Evolutionary conservation across 2,113 vertebrate species (phyloP).

Genomic region (Clupea harengus): DNA sequence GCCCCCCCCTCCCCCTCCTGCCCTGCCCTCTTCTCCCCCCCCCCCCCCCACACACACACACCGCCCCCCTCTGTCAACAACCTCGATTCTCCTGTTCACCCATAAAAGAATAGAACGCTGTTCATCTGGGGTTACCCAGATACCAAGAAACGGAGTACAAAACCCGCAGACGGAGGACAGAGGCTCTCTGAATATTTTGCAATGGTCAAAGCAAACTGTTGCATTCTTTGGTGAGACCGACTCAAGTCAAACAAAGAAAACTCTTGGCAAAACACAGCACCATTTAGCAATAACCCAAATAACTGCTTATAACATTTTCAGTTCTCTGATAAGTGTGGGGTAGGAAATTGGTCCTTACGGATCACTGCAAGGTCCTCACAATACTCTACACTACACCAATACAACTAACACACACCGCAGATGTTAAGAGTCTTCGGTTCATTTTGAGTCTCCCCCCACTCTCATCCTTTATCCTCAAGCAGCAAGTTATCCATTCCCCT

Average conservation of each 20-base stretch:
- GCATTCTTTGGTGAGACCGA: not conserved
- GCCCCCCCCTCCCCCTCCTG: not conserved
- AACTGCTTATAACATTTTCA: not conserved
- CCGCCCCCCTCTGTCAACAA: not conserved
- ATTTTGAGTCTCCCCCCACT: not conserved
- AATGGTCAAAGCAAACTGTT: not conserved
- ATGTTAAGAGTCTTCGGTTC: not conserved
- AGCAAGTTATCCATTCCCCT: not conserved
- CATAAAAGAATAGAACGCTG: not conserved
- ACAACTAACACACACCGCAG: not conserved
- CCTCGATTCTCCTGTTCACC: not conserved
- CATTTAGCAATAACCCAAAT: not conserved
- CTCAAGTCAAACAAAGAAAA: slow-evolving; percentile 1
- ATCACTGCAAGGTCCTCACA: not conserved
- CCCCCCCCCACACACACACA: not conserved
- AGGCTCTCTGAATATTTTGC: not conserved
- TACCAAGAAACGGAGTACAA: not conserved
- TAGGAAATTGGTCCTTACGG: not conserved
- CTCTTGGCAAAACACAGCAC: not conserved
- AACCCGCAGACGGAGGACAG: not conserved
- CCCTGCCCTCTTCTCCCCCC: not conserved
- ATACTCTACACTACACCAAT: not conserved
- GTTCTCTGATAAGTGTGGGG: not conserved
- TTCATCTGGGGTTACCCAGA: not conserved
- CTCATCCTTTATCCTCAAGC: not conserved